phyloP scores from a whole-genome alignment of 2,113 vertebrate species.

The Ginglymostoma cirratum region DNA sequence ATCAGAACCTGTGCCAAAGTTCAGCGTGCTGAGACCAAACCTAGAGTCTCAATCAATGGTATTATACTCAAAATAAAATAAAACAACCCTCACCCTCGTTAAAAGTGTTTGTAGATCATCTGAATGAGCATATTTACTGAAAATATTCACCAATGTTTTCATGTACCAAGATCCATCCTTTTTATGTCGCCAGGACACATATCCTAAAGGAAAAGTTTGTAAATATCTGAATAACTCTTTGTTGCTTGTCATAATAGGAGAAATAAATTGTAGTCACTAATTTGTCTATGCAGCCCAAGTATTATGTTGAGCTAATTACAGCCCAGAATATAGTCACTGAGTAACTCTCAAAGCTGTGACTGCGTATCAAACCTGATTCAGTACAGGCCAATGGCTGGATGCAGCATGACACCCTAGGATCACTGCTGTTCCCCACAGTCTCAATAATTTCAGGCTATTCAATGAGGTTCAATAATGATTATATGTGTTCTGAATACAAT shows the following conservation, averaged over 20 bases:
- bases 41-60: not conserved
- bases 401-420: not conserved
- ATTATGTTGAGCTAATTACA: not conserved
- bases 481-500: not conserved
- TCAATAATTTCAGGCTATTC: not conserved
- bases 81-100: conserved; percentile 59
- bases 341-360: not conserved
- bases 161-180: conserved; percentile 78
- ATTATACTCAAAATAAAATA: not conserved
- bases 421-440: not conserved
- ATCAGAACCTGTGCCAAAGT: not conserved
- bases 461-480: not conserved
- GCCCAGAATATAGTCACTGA: not conserved
- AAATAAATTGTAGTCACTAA: not conserved
- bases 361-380: not conserved
- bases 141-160: conserved; percentile 66
- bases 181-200: conserved; percentile 79
- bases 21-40: not conserved
- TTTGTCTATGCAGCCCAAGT: not conserved
- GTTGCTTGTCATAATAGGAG: not conserved
- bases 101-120: conserved; percentile 73
- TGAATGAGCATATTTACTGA: conserved; percentile 54
- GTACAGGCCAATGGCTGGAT: not conserved
- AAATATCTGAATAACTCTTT: not conserved
- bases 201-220: conserved; percentile 57